A percentile compares a stretch with the other conserved stretches of the same genome.
These are phyloP conservation scores for Pandion haliaetus DNA, from an alignment of 2,113 vertebrate species.

Conservation along the genomic window DNA sequence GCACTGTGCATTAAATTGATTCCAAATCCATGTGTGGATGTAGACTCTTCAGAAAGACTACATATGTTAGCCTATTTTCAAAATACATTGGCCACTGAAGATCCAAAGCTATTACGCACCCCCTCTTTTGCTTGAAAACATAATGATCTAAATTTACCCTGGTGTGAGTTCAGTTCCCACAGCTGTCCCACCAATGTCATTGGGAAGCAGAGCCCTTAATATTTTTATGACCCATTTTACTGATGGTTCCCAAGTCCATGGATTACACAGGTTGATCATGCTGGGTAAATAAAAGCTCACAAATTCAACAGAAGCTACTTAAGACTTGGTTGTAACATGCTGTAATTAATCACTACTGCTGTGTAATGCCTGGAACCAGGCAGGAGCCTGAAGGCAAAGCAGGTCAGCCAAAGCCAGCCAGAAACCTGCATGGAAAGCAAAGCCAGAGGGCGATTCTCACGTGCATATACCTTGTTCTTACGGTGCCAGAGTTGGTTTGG, in stretches of 20 bases:
- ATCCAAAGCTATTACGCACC: not conserved
- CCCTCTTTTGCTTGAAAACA: not conserved
- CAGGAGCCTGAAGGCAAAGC: not conserved
- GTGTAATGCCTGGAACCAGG: not conserved
- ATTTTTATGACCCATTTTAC: not conserved
- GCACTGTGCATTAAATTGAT: slow-evolving; percentile 18
- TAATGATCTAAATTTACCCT: not conserved
- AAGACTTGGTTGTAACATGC: not conserved
- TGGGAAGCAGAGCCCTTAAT: not conserved
- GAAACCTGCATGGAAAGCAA: not conserved
- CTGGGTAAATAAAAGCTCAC: not conserved
- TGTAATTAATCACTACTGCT: not conserved
- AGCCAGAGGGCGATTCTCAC: not conserved
- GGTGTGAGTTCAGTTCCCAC: not conserved
- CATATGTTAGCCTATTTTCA: not conserved
- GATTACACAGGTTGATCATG: not conserved
- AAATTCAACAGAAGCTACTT: not conserved
- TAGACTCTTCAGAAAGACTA: not conserved
- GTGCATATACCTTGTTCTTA: not conserved
- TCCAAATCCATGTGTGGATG: not conserved
- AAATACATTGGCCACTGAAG: not conserved
- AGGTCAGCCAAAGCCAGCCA: not conserved
- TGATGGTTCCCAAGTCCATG: not conserved
- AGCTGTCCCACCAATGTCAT: not conserved
- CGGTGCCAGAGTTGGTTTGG: not conserved